Percentiles rank a stretch among this genome's conserved stretches.
These are phyloP conservation scores for Nesidiocoris tenuis DNA, from an alignment of 2,888 invertebrate genomes.

Conservation along the genomic window DNA sequence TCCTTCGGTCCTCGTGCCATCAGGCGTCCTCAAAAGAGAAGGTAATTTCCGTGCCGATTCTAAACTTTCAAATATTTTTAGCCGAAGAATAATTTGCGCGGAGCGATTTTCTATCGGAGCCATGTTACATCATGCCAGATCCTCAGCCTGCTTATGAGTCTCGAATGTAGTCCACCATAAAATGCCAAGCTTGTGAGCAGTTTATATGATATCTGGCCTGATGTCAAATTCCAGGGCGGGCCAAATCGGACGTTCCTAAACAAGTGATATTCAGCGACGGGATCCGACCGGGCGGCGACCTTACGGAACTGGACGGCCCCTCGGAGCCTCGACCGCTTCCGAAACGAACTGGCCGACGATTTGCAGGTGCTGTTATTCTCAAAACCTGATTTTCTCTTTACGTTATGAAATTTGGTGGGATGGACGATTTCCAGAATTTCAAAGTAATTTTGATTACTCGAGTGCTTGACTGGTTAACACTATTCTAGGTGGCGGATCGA, in stretches of 20 bases:
- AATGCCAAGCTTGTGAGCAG: neutral
- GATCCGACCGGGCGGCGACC: constrained; percentile 81
- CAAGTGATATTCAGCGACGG: constrained; percentile 85
- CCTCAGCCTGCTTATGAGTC: too few relatives aligned
- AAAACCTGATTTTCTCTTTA: neutral
- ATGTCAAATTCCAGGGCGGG: constrained; percentile 49
- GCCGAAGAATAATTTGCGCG: too few relatives aligned
- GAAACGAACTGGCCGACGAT: constrained; percentile 28
- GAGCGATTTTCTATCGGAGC: too few relatives aligned
- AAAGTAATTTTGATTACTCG: too few relatives aligned
- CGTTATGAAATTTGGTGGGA: too few relatives aligned
- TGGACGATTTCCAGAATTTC: too few relatives aligned
- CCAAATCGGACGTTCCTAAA: constrained; percentile 51
- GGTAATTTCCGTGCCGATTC: constrained; percentile 54
- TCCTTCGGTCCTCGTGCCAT: constrained; percentile 80
- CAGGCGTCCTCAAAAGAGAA: constrained; percentile 75
- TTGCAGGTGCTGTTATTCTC: constrained; percentile 20
- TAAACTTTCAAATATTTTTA: neutral
- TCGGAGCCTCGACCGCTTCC: constrained; percentile 56
- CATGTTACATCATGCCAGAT: too few relatives aligned
- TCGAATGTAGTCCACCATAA: neutral
- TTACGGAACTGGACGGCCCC: constrained; percentile 73
- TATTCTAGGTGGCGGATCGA: neutral
- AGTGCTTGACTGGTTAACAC: too few relatives aligned
- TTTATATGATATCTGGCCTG: neutral